Evolutionary conservation across 2,797 vertebrate species (phyloP).

Genomic region (Carduelis carduelis): DNA sequence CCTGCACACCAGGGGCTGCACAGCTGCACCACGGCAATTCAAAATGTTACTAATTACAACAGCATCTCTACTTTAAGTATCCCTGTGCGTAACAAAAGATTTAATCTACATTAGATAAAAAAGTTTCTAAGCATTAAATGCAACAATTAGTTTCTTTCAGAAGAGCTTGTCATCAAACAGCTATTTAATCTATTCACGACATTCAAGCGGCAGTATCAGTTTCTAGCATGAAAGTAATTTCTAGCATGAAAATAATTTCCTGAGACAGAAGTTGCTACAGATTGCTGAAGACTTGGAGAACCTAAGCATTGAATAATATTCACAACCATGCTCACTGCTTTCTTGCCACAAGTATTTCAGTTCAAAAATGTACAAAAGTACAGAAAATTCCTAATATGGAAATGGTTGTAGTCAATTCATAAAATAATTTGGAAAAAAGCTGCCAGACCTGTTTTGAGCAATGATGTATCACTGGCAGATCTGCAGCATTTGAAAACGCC

Average conservation of each 20-base stretch:
- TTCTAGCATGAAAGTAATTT: background rate
- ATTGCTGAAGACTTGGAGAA: background rate
- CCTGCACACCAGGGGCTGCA: background rate
- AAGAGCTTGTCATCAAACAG: background rate
- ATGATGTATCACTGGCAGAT: background rate
- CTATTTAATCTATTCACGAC: background rate
- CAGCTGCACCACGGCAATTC: accelerated
- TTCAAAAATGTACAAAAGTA: background rate
- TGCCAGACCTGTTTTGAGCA: background rate
- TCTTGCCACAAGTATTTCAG: background rate
- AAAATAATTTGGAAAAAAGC: background rate
- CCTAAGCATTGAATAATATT: background rate
- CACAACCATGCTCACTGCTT: background rate
- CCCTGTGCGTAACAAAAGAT: background rate
- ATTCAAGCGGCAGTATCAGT: background rate
- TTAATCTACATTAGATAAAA: background rate
- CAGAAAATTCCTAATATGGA: background rate
- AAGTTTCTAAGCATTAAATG: background rate
- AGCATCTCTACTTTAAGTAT: background rate
- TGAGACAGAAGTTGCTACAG: background rate
- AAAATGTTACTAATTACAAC: background rate
- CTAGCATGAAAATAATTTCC: background rate
- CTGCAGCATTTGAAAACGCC: background rate
- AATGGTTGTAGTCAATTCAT: background rate
- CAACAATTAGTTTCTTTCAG: background rate